Percentiles rank a stretch among this genome's conserved stretches.
Evolutionary conservation across 2,797 vertebrate genomes (phyloP).

Genomic region (Poeciliopsis gracilis): DNA sequence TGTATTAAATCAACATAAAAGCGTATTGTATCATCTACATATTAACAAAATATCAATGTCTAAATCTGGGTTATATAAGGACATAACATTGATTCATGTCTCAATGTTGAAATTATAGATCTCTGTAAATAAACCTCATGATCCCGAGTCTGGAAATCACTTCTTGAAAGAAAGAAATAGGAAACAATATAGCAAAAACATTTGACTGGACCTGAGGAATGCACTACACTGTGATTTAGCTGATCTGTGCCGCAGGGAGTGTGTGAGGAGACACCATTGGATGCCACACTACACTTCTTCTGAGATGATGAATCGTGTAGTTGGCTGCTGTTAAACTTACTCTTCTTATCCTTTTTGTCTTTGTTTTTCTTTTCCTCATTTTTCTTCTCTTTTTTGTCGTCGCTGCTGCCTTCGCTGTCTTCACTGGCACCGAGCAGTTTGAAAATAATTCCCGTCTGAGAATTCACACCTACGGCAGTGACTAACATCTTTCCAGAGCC

Average conservation of each 20-base stretch:
- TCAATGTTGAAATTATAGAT: not conserved
- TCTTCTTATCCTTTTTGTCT: constrained; percentile 81
- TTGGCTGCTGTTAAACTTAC: constrained; percentile 49
- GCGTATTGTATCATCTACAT: no score
- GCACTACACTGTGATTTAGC: not conserved
- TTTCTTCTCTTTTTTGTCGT: constrained; percentile 86
- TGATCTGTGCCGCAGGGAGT: not conserved
- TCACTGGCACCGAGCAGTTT: constrained; percentile 91
- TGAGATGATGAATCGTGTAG: not conserved
- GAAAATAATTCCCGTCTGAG: constrained; percentile 97
- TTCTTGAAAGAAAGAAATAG: not conserved
- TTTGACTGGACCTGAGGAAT: not conserved
- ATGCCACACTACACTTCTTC: not conserved
- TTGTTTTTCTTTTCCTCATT: constrained; percentile 79
- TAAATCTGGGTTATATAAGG: not conserved
- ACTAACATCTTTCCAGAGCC: constrained; percentile 95
- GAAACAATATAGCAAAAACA: not conserved
- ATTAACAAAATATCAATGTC: no score
- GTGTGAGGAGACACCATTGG: not conserved
- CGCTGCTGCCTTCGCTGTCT: constrained; percentile 83
- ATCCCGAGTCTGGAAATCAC: not conserved
- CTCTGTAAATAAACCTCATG: not conserved
- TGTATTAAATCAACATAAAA: not conserved
- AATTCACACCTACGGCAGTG: constrained; percentile 95
- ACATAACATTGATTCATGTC: not conserved